A percentile compares a stretch with the other conserved stretches of the same genome.
These are phyloP conservation scores for Anthopleura sola DNA, from an alignment of 64 coral and sea anemone species.

Conservation along the genomic window DNA sequence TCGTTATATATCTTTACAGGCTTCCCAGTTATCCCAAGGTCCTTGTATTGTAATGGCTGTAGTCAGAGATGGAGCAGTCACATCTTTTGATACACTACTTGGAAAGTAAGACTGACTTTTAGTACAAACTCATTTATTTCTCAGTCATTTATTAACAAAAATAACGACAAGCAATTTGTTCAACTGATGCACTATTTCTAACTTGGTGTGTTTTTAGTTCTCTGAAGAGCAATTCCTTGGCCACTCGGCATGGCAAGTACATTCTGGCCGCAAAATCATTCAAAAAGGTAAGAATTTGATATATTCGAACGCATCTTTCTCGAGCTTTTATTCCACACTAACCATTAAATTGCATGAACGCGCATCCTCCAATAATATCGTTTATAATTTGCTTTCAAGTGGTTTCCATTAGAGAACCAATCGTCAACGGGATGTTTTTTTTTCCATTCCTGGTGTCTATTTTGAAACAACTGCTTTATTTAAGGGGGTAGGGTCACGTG, in stretches of 20 bases:
- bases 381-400: not conserved
- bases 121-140: too few species aligned
- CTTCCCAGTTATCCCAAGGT: conserved; percentile 27
- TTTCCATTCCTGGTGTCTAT: not conserved
- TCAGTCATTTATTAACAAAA: too few species aligned
- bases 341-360: too few species aligned
- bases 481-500: not conserved
- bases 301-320: too few species aligned
- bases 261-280: conserved; percentile 44
- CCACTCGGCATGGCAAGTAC: conserved; percentile 32
- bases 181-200: not conserved
- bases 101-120: conserved; percentile 22
- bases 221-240: conserved; percentile 35
- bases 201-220: conserved; percentile 4
- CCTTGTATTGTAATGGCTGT: conserved; percentile 71
- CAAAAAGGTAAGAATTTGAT: conserved; percentile 32
- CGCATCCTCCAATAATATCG: not conserved
- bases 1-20: conserved; percentile 12
- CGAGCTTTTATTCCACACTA: too few species aligned
- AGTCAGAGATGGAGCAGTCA: conserved; percentile 71
- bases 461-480: too few species aligned
- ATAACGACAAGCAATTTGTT: too few species aligned
- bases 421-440: too few species aligned
- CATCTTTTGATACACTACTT: conserved; percentile 64
- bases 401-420: not conserved